Conservation (phyloP, 2,888 invertebrate genomes). For the Drosophila setosimentum region DNA sequence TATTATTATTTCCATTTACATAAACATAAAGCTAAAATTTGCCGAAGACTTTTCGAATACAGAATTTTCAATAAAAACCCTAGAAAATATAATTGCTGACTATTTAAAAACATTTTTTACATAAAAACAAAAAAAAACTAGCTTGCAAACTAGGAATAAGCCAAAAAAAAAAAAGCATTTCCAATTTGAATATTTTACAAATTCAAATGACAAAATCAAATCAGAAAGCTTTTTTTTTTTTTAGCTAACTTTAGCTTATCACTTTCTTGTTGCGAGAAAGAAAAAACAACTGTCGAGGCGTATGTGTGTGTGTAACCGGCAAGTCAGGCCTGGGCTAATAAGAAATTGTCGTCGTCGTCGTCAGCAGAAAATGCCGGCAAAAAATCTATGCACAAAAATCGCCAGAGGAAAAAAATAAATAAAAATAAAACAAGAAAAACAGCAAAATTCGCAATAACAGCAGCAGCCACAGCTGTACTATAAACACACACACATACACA, state of each 20-base stretch:
- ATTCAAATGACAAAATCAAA: neutral
- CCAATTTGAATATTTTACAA: neutral
- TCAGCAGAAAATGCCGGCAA: slow-evolving; percentile 71
- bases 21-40: neutral
- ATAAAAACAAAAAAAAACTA: too few relatives aligned
- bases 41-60: neutral
- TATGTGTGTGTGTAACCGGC: slow-evolving; percentile 23
- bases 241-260: neutral
- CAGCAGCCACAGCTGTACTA: slow-evolving; percentile 57
- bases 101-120: neutral
- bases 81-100: neutral
- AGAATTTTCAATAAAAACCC: neutral
- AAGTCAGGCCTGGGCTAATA: slow-evolving; percentile 58
- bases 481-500: slow-evolving; percentile 16
- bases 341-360: slow-evolving; percentile 60
- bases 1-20: neutral
- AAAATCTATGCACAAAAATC: slow-evolving; percentile 48
- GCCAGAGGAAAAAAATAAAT: slow-evolving; percentile 18
- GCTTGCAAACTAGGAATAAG: too few relatives aligned
- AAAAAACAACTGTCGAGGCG: neutral
- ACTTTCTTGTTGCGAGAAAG: slow-evolving; percentile 24
- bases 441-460: slow-evolving; percentile 41
- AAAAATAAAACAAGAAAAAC: slow-evolving; percentile 19
- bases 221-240: neutral
- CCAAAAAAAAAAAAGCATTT: neutral